Conservation (phyloP, 2,888 invertebrate species). For the Athalia rosae region DNA sequence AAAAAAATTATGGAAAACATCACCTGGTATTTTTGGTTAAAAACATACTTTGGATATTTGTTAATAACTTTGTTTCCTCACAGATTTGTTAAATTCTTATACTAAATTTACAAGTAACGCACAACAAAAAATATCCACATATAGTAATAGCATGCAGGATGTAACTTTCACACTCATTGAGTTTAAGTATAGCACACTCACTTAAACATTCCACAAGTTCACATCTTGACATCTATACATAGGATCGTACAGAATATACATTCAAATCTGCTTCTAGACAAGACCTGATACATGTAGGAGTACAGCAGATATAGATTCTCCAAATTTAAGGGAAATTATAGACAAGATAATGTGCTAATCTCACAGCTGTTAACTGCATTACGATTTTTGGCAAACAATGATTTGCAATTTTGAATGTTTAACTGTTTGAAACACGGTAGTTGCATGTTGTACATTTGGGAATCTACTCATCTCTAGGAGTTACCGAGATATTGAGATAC, state of each 20-base stretch:
- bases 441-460: constrained; percentile 41
- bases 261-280: not conserved
- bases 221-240: not conserved
- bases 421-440: constrained; percentile 31
- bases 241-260: not conserved
- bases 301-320: not conserved
- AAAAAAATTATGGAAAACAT: constrained; percentile 15
- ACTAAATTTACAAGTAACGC: constrained; percentile 7
- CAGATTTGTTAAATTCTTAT: too few relatives aligned
- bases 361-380: too few relatives aligned
- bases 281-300: not conserved
- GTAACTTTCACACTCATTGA: constrained; percentile 1
- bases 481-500: not conserved
- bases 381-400: not conserved
- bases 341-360: not conserved
- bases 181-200: not conserved
- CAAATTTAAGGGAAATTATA: not conserved
- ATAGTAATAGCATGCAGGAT: constrained; percentile 40
- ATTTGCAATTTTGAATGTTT: constrained; percentile 13
- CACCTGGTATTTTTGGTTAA: not conserved
- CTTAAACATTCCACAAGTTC: not conserved
- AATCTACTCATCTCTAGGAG: constrained; percentile 2
- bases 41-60: constrained; percentile 13
- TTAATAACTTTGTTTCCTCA: constrained; percentile 17
- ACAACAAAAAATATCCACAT: constrained; percentile 11